phyloP scores from a whole-genome alignment of 2,888 invertebrate species.

The Tromatobia lineatoria region DNA sequence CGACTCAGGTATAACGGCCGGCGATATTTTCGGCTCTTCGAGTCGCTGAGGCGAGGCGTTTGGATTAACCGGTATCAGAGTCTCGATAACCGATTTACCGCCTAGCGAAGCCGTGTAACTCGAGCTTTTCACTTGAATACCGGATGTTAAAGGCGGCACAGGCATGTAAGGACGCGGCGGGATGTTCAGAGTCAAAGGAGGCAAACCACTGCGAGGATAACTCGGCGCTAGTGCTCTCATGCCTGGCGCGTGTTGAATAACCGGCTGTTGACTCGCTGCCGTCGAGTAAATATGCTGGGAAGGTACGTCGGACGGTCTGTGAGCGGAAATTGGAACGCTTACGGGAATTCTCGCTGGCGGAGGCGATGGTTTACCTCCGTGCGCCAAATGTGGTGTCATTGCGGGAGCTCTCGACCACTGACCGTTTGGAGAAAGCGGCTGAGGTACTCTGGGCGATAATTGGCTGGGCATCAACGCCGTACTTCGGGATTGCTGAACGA shows the following conservation, averaged over 20 bases:
- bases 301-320: slow-evolving; percentile 77
- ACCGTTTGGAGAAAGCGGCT: slow-evolving; percentile 82
- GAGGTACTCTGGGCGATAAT: slow-evolving; percentile 77
- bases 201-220: slow-evolving; percentile 82
- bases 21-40: slow-evolving; percentile 83
- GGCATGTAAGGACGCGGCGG: slow-evolving; percentile 83
- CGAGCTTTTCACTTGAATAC: slow-evolving; percentile 78
- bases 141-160: slow-evolving; percentile 77
- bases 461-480: slow-evolving; percentile 78
- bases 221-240: slow-evolving; percentile 82
- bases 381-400: slow-evolving; percentile 74
- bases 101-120: slow-evolving; percentile 74
- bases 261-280: slow-evolving; percentile 83
- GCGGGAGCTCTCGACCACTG: slow-evolving; percentile 80
- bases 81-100: slow-evolving; percentile 83
- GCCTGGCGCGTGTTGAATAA: slow-evolving; percentile 84
- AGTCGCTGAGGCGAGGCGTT: slow-evolving; percentile 78
- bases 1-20: slow-evolving; percentile 81
- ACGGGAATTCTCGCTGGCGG: slow-evolving; percentile 81
- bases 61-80: slow-evolving; percentile 79
- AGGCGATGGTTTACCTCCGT: slow-evolving; percentile 73
- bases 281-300: slow-evolving; percentile 82
- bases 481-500: slow-evolving; percentile 79
- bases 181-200: slow-evolving; percentile 82
- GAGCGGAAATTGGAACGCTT: slow-evolving; percentile 81